Evolutionary conservation across 1,140 invertebrate species (phyloP).

Genomic region (Tetramorium parvispinum): DNA sequence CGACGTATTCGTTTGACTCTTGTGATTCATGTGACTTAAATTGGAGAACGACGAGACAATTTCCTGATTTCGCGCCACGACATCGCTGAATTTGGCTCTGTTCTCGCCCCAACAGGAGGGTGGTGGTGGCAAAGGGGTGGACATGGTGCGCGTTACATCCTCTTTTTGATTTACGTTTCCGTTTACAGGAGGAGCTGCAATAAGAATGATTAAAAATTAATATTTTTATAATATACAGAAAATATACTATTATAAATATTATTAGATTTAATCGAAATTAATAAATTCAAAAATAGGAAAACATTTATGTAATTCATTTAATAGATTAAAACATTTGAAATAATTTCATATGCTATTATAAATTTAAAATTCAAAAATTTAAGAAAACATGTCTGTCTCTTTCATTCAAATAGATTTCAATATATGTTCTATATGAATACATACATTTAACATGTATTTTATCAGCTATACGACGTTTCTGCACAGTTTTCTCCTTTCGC

Average conservation of each 20-base stretch:
- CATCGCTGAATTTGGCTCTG: constrained; percentile 87
- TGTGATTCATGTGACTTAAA: constrained; percentile 66
- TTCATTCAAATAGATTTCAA: background rate
- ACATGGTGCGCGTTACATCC: constrained; percentile 66
- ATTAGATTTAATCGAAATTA: too few relatives aligned
- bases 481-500: constrained; percentile 82
- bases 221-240: background rate
- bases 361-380: background rate
- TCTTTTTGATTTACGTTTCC: constrained; percentile 73
- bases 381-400: background rate
- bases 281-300: background rate
- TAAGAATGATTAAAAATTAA: background rate
- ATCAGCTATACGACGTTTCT: constrained; percentile 80
- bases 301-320: background rate
- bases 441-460: constrained; percentile 79
- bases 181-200: constrained; percentile 68
- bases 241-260: too few relatives aligned
- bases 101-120: constrained; percentile 86
- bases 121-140: constrained; percentile 75
- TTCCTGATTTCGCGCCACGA: constrained; percentile 86
- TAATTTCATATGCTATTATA: background rate
- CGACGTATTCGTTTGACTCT: constrained; percentile 61
- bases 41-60: constrained; percentile 73
- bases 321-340: background rate
- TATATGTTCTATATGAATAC: background rate